A percentile compares a stretch with the other conserved stretches of the same genome.
These are phyloP conservation scores for Pangasius macronema DNA, from an alignment of 2,797 vertebrate genomes.

Conservation along the genomic window DNA sequence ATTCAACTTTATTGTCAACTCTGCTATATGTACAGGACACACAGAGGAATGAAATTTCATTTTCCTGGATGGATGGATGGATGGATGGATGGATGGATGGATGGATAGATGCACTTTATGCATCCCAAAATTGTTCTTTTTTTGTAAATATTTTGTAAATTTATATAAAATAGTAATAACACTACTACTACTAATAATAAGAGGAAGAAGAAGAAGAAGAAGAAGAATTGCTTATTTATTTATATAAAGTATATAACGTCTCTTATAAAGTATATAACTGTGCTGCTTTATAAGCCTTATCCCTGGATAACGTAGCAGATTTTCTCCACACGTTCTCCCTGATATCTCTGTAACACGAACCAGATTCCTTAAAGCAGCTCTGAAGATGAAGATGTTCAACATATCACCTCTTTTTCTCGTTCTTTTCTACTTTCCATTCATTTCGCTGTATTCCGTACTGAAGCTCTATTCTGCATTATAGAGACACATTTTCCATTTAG, in stretches of 20 bases:
- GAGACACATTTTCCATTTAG: background rate
- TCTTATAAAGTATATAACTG: too few species aligned
- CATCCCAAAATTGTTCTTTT: too few species aligned
- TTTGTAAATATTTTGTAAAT: too few species aligned
- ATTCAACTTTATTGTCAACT: too few species aligned
- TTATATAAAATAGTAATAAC: too few species aligned
- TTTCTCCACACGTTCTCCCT: background rate
- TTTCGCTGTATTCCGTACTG: background rate
- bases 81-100: background rate
- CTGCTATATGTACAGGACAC: too few species aligned
- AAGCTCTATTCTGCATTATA: background rate
- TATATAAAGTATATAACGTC: too few species aligned
- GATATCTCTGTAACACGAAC: background rate
- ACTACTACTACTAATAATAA: background rate
- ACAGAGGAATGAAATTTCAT: too few species aligned
- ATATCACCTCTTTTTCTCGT: background rate
- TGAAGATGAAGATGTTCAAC: background rate
- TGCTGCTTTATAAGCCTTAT: background rate
- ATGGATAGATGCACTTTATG: background rate
- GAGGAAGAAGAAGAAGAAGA: background rate
- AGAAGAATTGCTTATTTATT: background rate
- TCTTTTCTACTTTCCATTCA: background rate
- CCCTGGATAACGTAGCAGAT: background rate
- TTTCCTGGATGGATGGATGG: too few species aligned
- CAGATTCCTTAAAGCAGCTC: background rate